Evolutionary conservation across 2,888 invertebrate genomes (phyloP).

Genomic region (Drosophila anomelani): DNA sequence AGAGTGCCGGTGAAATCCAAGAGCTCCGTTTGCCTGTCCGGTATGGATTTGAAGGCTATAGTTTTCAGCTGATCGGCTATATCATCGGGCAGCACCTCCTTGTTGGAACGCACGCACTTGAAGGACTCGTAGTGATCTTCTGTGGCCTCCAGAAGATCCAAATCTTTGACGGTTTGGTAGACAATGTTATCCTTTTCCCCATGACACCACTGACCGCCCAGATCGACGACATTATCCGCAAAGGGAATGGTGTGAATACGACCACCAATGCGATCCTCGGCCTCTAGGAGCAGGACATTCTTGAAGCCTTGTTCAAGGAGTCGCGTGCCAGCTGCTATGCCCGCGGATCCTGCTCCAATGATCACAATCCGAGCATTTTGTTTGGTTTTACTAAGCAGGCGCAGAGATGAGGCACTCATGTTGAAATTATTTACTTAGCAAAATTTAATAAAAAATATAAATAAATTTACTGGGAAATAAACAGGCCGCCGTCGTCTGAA

Average conservation of each 20-base stretch:
- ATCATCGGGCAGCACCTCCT: conserved; percentile 82
- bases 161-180: conserved; percentile 85
- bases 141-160: conserved; percentile 75
- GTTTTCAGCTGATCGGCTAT: conserved; percentile 80
- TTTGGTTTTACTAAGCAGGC: conserved; percentile 55
- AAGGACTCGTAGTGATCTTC: conserved; percentile 77
- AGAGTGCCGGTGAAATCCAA: conserved; percentile 78
- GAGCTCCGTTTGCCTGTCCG: conserved; percentile 80
- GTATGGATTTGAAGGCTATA: conserved; percentile 83
- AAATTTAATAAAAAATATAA: not conserved
- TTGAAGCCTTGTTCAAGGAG: conserved; percentile 84
- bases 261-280: conserved; percentile 88
- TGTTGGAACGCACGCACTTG: conserved; percentile 81
- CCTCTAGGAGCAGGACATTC: conserved; percentile 87
- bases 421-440: not conserved
- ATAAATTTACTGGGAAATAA: not conserved
- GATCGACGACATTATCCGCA: conserved; percentile 87
- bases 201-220: conserved; percentile 91
- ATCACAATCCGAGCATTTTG: conserved; percentile 80
- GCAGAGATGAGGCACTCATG: conserved; percentile 56
- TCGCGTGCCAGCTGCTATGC: conserved; percentile 83
- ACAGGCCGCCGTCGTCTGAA: conserved; percentile 18
- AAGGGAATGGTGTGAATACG: conserved; percentile 86
- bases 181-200: conserved; percentile 88
- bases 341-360: conserved; percentile 84